phyloP scores from a whole-genome alignment of 2,113 vertebrate species.

The Centrocercus urophasianus region DNA sequence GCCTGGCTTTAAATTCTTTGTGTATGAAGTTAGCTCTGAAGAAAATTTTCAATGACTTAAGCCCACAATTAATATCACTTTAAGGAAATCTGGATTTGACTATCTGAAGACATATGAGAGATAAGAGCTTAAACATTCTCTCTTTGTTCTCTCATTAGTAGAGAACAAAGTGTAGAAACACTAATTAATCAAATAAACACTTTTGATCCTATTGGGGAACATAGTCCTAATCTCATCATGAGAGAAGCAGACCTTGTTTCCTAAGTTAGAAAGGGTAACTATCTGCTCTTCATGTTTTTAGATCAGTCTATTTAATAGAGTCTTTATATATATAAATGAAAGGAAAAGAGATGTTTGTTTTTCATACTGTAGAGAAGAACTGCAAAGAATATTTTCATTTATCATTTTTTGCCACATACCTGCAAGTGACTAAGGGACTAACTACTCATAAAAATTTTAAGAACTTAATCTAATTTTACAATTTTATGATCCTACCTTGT shows the following conservation, averaged over 20 bases:
- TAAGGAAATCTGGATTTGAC: slow-evolving; percentile 6
- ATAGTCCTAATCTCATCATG: not conserved
- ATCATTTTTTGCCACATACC: accelerated
- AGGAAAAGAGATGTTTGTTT: not conserved
- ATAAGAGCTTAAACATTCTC: slow-evolving; percentile 8
- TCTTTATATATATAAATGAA: not conserved
- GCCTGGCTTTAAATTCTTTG: not conserved
- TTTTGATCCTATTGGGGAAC: not conserved
- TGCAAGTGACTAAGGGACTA: not conserved
- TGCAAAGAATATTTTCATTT: not conserved
- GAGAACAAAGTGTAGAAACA: not conserved
- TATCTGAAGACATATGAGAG: not conserved
- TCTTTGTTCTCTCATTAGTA: not conserved
- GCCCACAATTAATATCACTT: slow-evolving; percentile 8
- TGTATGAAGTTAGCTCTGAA: not conserved
- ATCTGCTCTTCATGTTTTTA: not conserved
- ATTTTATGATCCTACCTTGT: not conserved
- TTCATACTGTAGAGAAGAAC: not conserved
- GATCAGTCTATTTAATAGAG: accelerated
- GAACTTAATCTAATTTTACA: not conserved
- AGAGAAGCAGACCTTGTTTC: not conserved
- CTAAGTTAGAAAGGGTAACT: not conserved
- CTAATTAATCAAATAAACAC: not conserved
- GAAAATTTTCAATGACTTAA: slow-evolving; percentile 24
- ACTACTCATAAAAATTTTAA: not conserved